Evolutionary conservation across 1,140 invertebrate genomes (phyloP).

Genomic region (Drosophila sulfurigaster): DNA sequence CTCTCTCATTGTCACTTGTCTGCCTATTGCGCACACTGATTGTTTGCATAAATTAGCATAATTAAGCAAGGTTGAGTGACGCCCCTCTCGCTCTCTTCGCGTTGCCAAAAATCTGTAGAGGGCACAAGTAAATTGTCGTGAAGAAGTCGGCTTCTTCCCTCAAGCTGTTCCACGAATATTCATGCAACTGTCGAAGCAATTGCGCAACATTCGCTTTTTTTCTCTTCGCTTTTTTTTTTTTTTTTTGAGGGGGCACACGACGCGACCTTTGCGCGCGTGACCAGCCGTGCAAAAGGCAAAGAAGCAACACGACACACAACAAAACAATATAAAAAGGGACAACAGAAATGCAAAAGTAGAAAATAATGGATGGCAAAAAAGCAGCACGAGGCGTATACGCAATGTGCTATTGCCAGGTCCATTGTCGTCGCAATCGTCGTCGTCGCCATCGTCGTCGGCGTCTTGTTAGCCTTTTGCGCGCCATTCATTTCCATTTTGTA

Average conservation of each 20-base stretch:
- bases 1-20: conserved; percentile 69
- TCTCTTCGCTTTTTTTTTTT: too few species aligned
- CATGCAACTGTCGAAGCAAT: conserved; percentile 45
- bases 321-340: conserved; percentile 11
- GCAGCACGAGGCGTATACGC: conserved; percentile 66
- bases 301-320: conserved; percentile 3
- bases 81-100: not conserved
- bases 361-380: conserved; percentile 59
- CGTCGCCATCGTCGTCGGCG: conserved; percentile 27
- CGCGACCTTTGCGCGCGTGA: conserved; percentile 58
- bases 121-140: conserved; percentile 36
- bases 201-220: conserved; percentile 50
- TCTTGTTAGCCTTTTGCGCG: conserved; percentile 73
- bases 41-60: conserved; percentile 82
- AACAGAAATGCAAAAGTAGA: conserved; percentile 66
- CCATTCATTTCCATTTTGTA: conserved; percentile 79
- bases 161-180: conserved; percentile 15
- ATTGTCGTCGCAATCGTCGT: conserved; percentile 32
- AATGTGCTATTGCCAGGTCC: conserved; percentile 54
- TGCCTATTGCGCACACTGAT: conserved; percentile 75
- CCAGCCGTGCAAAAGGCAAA: conserved; percentile 57
- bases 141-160: not conserved
- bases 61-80: conserved; percentile 66
- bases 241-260: conserved; percentile 27
- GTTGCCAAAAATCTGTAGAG: conserved; percentile 13